A percentile compares a stretch with the other conserved stretches of the same genome.
phyloP scores from a whole-genome alignment of 1,140 invertebrate genomes.

The Cyphomyrmex costatus region DNA sequence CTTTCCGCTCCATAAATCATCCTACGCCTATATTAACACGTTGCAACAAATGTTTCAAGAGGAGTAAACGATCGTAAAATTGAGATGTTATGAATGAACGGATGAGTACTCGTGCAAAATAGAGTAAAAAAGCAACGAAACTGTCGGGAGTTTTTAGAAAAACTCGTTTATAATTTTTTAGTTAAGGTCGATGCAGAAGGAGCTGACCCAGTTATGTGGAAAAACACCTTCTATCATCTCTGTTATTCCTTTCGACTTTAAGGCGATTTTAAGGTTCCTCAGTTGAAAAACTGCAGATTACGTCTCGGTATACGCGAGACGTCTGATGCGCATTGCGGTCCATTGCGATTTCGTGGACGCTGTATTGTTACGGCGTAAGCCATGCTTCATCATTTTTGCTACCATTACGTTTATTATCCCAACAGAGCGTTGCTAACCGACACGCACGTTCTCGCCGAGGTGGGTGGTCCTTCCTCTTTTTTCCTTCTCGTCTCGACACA shows the following conservation, averaged over 20 bases:
- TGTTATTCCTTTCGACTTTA: not conserved
- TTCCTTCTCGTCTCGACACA: constrained; percentile 36
- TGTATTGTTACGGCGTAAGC: constrained; percentile 1
- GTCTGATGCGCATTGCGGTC: not conserved
- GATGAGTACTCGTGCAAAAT: not conserved
- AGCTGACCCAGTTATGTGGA: not conserved
- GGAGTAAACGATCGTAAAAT: not conserved
- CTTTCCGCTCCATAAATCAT: constrained; percentile 43
- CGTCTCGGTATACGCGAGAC: not conserved
- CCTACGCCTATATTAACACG: constrained; percentile 33
- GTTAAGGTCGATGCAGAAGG: not conserved
- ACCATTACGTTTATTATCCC: constrained; percentile 28
- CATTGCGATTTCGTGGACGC: constrained; percentile 13
- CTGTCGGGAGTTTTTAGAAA: not conserved
- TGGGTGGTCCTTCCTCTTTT: constrained; percentile 53
- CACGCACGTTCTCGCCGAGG: constrained; percentile 15
- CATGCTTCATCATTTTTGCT: constrained; percentile 29
- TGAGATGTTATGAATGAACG: not conserved
- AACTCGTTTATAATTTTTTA: constrained; percentile 28
- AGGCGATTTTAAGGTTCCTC: constrained; percentile 14
- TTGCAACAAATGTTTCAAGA: constrained; percentile 12
- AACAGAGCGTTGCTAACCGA: constrained; percentile 15
- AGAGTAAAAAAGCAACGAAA: not conserved
- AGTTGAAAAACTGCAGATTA: not conserved
- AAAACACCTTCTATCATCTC: not conserved